Conservation (phyloP, 2,888 invertebrate genomes). For the Pyrrhosoma nymphula region DNA sequence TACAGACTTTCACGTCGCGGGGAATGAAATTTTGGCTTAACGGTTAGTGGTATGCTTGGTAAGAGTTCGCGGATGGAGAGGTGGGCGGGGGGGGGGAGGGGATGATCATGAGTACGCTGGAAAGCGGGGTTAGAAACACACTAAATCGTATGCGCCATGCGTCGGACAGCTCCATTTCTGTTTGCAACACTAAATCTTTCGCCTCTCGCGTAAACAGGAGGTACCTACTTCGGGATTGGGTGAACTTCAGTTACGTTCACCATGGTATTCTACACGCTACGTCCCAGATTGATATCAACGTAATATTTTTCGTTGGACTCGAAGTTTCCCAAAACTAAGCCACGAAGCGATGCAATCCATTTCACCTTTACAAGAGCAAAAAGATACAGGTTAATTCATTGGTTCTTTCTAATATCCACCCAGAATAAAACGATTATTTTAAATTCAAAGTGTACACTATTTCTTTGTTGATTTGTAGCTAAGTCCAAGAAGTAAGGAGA, state of each 20-base stretch:
- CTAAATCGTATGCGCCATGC: not conserved
- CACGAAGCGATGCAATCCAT: too few species aligned
- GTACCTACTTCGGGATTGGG: not conserved
- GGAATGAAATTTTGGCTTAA: not conserved
- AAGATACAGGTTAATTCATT: too few species aligned
- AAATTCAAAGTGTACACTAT: too few species aligned
- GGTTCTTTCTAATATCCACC: too few species aligned
- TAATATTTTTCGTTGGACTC: too few species aligned
- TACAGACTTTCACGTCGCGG: not conserved
- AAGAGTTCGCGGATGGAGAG: not conserved
- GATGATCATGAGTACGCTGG: not conserved
- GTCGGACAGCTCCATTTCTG: not conserved
- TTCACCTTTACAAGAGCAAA: too few species aligned
- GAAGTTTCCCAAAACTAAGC: too few species aligned
- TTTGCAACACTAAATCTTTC: not conserved
- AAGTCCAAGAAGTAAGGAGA: too few species aligned
- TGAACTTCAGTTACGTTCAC: not conserved
- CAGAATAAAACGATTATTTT: too few species aligned
- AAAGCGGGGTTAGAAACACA: not conserved
- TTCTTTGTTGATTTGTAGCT: too few species aligned
- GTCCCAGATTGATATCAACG: not conserved
- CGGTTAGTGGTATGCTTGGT: not conserved
- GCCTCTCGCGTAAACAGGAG: not conserved
- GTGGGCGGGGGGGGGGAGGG: too few species aligned
- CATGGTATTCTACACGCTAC: not conserved